Evolutionary conservation across 2,113 vertebrate species (phyloP).

Genomic region (Zapornia atra): DNA sequence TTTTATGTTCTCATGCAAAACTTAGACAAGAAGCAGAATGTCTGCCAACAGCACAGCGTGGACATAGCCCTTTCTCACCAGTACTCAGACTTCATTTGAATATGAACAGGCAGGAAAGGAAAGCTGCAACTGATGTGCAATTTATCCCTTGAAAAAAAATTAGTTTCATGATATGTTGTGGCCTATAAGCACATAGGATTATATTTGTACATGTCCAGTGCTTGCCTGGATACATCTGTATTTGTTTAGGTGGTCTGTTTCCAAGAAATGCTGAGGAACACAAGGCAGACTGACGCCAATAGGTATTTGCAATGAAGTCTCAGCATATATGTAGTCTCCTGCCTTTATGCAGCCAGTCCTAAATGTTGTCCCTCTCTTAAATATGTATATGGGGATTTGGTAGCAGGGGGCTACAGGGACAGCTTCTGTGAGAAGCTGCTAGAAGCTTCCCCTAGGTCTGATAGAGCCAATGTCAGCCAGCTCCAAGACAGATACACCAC

Average conservation of each 20-base stretch:
- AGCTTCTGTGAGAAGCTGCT: too few relatives aligned
- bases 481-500: too few relatives aligned
- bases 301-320: not conserved
- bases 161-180: not conserved
- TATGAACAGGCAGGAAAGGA: not conserved
- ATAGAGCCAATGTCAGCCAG: too few relatives aligned
- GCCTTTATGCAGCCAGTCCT: not conserved
- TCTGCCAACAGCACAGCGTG: accelerated
- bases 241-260: not conserved
- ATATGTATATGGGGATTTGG: not conserved
- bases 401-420: too few relatives aligned
- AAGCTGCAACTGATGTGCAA: not conserved
- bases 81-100: not conserved
- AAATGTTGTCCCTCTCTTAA: not conserved
- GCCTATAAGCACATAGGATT: not conserved
- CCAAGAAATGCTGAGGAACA: not conserved
- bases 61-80: not conserved
- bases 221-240: not conserved
- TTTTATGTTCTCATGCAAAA: not conserved
- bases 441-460: too few relatives aligned
- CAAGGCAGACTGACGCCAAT: not conserved
- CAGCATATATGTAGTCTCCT: not conserved
- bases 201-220: not conserved
- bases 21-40: not conserved
- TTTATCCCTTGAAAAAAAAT: not conserved